Base-by-base conservation (phyloP, 2,797 vertebrate genomes). In the Enteromius trimaculatus region DNA sequence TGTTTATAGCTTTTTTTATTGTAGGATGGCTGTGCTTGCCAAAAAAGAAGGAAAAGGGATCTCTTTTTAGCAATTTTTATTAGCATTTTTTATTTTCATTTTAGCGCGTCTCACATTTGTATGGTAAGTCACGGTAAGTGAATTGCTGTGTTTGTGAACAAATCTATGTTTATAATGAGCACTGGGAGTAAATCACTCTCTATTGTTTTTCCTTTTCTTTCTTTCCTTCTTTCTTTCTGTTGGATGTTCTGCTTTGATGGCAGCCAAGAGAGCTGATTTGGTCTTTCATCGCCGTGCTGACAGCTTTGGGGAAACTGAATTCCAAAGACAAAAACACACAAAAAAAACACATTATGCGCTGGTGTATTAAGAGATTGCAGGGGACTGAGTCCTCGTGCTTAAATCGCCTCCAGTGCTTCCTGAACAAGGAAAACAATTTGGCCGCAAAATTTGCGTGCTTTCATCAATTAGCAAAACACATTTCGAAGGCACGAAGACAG, bases 391-490 rank as follows among this genome's bases (percentile, higher is more conserved):
- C 55, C 53, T 71, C 47, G 13, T 65, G 74, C 64, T 64, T 77
- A 29, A 66, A 53, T 84, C 77, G 69, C 85, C 23, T 31, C 66
- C 17, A 21, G 37, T 72, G 39, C 78, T 71, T 76, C 19, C n/a
- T 11, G 68, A 83, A 69, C 10, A 72, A 83, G 65, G 19, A 84
- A 84, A 86, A 87, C 83, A 85, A 86, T 87, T 86, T 79, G 31
- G 74, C 68, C 23, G 77, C 72, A 69, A 86, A 87, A 86, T 85
- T 34, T 74, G 58, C 39, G 4, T 39, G 55, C 77, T 88, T 88
- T 85, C 81, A 83, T 86, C 83, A 85, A 84, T 86, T 86, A 86
- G 83, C 55, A 10, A 77, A 79, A 77, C 76, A 77, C 51, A 77
- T 76, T 86, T 55, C 68, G 74, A 84, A 82, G 31, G 49, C 76